Percentiles rank a stretch among this genome's conserved stretches.
These are phyloP conservation scores for Pyralis farinalis DNA, from an alignment of 2,888 invertebrate genomes.

Conservation along the genomic window DNA sequence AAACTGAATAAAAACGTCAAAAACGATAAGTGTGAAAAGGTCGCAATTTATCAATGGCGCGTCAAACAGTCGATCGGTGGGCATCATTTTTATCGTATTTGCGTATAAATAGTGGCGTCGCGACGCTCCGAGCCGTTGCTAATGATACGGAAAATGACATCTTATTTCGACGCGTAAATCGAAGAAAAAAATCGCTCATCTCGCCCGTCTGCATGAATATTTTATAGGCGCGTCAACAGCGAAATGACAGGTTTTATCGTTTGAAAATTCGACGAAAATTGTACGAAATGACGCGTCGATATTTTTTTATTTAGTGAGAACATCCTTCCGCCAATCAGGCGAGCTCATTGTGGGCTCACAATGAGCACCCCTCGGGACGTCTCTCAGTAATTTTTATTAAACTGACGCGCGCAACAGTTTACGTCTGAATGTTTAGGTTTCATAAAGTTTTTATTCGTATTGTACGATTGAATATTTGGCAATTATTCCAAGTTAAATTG, in stretches of 20 bases:
- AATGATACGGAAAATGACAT: constrained; percentile 82
- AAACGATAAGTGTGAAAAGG: constrained; percentile 63
- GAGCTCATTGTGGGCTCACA: constrained; percentile 73
- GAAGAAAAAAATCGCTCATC: constrained; percentile 81
- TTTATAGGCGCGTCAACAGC: constrained; percentile 81
- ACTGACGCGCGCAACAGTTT: constrained; percentile 71
- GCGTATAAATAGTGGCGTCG: constrained; percentile 79
- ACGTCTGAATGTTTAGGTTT: constrained; percentile 46
- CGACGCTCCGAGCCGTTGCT: constrained; percentile 71
- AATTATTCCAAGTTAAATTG: constrained; percentile 1
- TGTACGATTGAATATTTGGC: constrained; percentile 5
- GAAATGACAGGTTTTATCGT: constrained; percentile 82
- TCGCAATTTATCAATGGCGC: constrained; percentile 77
- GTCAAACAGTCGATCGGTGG: constrained; percentile 77
- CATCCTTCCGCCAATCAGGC: constrained; percentile 81
- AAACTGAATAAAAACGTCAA: constrained; percentile 44
- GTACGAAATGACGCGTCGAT: constrained; percentile 79
- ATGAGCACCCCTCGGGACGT: constrained; percentile 68
- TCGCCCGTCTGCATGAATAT: constrained; percentile 77
- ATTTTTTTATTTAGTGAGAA: constrained; percentile 79
- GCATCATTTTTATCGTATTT: constrained; percentile 80
- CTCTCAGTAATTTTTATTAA: constrained; percentile 73
- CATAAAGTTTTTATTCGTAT: constrained; percentile 24
- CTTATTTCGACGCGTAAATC: constrained; percentile 80
- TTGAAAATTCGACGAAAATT: constrained; percentile 80